Evolutionary conservation across 2,113 vertebrate species (phyloP).

Genomic region (Amblyopsis rosae): DNA sequence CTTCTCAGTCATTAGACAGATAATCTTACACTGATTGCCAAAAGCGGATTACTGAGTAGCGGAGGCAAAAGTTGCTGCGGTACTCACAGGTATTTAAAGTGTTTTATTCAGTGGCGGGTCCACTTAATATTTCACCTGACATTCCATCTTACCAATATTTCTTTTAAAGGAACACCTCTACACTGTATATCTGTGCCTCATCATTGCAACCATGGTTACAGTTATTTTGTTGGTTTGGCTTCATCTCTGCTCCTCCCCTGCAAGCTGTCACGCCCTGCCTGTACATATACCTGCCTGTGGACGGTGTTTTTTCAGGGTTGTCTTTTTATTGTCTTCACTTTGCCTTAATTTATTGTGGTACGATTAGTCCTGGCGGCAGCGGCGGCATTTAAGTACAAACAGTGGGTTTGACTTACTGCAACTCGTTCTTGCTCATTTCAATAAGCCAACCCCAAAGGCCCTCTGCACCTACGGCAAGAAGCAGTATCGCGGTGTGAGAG

Average conservation of each 20-base stretch:
- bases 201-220: background rate
- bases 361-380: no score
- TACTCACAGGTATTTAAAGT: no score
- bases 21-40: constrained; percentile 66
- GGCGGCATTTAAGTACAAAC: no score
- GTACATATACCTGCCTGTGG: background rate
- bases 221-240: no score
- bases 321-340: no score
- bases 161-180: background rate
- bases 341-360: no score
- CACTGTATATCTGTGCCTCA: no score
- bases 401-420: constrained; percentile 15
- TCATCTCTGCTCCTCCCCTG: no score
- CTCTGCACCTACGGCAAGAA: constrained; percentile 13
- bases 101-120: no score
- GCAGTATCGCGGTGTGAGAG: constrained; percentile 2
- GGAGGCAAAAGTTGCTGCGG: constrained; percentile 30
- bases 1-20: constrained; percentile 65
- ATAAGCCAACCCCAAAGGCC: constrained; percentile 13
- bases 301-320: no score
- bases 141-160: no score
- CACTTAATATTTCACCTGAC: no score
- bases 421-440: constrained; percentile 17
- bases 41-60: constrained; percentile 62
- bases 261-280: background rate